phyloP scores from a whole-genome alignment of 2,888 invertebrate species.

The Shargacucullia verbasci region DNA sequence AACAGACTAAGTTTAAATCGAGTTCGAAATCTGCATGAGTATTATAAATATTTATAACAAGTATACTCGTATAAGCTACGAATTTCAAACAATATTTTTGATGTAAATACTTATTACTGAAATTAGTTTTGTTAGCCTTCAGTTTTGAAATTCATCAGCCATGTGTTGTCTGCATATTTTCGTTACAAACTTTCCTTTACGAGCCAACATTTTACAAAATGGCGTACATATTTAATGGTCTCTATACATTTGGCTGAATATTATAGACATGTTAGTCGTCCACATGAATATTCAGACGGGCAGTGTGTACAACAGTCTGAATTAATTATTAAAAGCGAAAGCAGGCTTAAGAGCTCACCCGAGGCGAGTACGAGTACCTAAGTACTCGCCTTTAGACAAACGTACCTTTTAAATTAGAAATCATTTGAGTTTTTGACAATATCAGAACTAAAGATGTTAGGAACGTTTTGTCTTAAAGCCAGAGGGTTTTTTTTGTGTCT shows the following conservation, averaged over 20 bases:
- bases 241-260: constrained; percentile 39
- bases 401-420: constrained; percentile 36
- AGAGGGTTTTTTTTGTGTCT: too few relatives aligned
- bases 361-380: constrained; percentile 14
- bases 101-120: too few relatives aligned
- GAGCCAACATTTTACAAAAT: constrained; percentile 25
- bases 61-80: too few relatives aligned
- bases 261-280: constrained; percentile 49
- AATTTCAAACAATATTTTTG: too few relatives aligned
- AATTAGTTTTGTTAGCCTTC: too few relatives aligned
- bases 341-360: constrained; percentile 71
- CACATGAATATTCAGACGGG: constrained; percentile 61
- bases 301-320: constrained; percentile 61
- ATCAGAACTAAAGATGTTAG: not conserved
- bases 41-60: too few relatives aligned
- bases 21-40: too few relatives aligned
- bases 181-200: constrained; percentile 33
- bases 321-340: constrained; percentile 73
- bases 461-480: too few relatives aligned
- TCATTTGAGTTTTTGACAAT: constrained; percentile 15
- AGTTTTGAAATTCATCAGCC: constrained; percentile 4
- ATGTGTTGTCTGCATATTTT: constrained; percentile 35
- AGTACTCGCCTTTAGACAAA: constrained; percentile 22
- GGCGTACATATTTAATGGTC: constrained; percentile 36
- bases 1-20: too few relatives aligned